Base-by-base conservation (phyloP, 2,797 vertebrate genomes). In the Notolepis coatsorum region DNA sequence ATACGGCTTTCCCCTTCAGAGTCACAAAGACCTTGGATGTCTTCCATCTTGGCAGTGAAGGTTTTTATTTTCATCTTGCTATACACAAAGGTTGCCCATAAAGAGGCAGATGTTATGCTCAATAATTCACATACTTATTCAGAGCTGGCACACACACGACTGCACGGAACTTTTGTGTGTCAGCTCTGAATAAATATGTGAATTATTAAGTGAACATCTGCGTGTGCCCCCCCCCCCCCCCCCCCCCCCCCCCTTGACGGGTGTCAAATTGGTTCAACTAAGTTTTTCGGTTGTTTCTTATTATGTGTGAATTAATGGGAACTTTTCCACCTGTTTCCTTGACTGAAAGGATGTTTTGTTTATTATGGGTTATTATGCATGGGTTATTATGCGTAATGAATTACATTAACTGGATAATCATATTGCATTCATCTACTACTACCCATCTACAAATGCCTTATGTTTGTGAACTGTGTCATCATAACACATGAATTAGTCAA, bases 51-150 rank as follows among this genome's bases (percentile, higher is more conserved):
- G 46, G 48, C 21, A 0, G 12, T 12, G 41, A 41, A 25, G 31
- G 23, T 51, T 52, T 41, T 69, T 70, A 33, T 48, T 17, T 77
- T 56, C 68, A 73, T 61, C 47, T 57, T 73, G 72, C 66, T 65
- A 78, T 65, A 37, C 15, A 62, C 62, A 75, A 65, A 66, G 64
- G 52, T 52, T 62, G 42, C 73, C 66, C 53, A 77, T 72, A 79
- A 67, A 54, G 24, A 67, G 55, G 61, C 77, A 82, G 77, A 73
- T 82, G 79, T 67, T 69, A 33, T 9, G 0, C 68, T 80, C 66
- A 81, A 75, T 84, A 71, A 80, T 78, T 80, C 55, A 80, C 60
- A 62, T 33, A 66, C 74, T 75, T 72, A 64, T 72, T 73, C 57
- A 57, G 47, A 73, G 52, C 60, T 55, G 55, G n/a, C 47, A 13